Evolutionary conservation across 1,140 invertebrate genomes (phyloP), one percentile per base, ranked within the genome.

Genomic region (Drosophila miranda): DNA sequence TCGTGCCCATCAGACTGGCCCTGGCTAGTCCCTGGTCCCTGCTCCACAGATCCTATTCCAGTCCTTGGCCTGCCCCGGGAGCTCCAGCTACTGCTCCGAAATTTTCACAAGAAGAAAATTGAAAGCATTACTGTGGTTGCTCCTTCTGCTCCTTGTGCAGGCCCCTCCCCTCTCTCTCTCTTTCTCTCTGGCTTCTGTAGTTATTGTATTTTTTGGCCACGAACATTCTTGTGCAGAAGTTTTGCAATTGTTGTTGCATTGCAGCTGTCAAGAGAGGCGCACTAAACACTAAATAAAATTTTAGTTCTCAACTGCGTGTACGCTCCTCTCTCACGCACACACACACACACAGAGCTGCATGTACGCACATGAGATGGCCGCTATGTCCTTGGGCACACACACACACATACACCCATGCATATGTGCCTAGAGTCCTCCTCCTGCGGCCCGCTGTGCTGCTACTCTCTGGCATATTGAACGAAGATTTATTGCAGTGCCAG

Each of bases 231-330:
- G 54, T 53, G 66, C 62, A 66, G 55, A 86, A 80, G 55, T 83
- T 80, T 58, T 60, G 48, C 77, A 84, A 61, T 81, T 73, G 74
- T 58, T 62, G 57, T 67, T 73, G 62, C 54, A 56, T 69, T 69
- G 74, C 73, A 78, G 59, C 81, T 86, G 81, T 87, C 81, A 86
- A 68, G 82, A 80, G 76, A 78, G 82, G 78, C 75, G 78, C 75
- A 87, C 82, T 87, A 87, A 87, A 87, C 82, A 87, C 82, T 87
- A 87, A 87, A 87, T 87, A 87, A 87, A 87, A 87, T 87, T 87
- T 86, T 67, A 69, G 83, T 87, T 82, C 69, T 87, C 82, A 82
- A 82, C 82, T 87, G 78, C 78, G 75, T 72, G 74, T 61, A 64
- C 74, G 66, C 57, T 55, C 61, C 28, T 8, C 28, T 9, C 8